Evolutionary conservation across 2,113 vertebrate species (phyloP), one percentile per base, ranked within the genome.

Genomic region (Silurus meridionalis): DNA sequence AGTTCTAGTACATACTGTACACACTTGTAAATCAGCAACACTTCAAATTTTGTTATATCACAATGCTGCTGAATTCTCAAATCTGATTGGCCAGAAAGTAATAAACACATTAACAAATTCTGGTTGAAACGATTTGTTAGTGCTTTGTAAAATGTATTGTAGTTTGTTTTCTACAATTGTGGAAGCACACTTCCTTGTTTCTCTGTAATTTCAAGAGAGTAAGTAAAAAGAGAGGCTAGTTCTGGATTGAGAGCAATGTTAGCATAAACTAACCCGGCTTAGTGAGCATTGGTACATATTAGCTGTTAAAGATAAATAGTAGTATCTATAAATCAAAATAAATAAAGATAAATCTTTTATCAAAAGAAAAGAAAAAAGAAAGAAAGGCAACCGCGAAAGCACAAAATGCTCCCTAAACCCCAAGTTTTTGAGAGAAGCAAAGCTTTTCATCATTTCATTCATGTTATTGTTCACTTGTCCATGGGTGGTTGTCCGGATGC

Each of bases 401-500:
- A 79, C 50, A 48, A 80, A 57, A 13, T 21, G 28, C 52, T 58
- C 19, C 57, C 14, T 67, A 21, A 4, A n/a, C 14, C 6, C 3
- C 5, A 58, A 58, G 46, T 72, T 88, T 83, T 82, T 19, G 55
- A 79, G 37, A 48, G 58, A 74, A 83, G n/a, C 53, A 57, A 64
- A 55, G 85, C 75, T 64, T 75, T 85, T 85, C 80, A 90, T 87
- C 87, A 87, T 85, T 83, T 85, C 67, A 83, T 87, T 87, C 85
- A 48, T 85, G 63, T 84, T 85, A 87, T 85, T 88, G 84, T 88
- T 85, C 74, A 81, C 72, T 85, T 87, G 89, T 82, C 89, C 75
- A 85, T 82, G 89, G 87, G 83, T 83, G 89, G 85, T 37, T 85
- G 63, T 85, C 80, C 37, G 80, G 87, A 69, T 77, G 63, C 85